Conservation (phyloP, 1,140 invertebrate genomes). For the Papilio aristodemus region DNA sequence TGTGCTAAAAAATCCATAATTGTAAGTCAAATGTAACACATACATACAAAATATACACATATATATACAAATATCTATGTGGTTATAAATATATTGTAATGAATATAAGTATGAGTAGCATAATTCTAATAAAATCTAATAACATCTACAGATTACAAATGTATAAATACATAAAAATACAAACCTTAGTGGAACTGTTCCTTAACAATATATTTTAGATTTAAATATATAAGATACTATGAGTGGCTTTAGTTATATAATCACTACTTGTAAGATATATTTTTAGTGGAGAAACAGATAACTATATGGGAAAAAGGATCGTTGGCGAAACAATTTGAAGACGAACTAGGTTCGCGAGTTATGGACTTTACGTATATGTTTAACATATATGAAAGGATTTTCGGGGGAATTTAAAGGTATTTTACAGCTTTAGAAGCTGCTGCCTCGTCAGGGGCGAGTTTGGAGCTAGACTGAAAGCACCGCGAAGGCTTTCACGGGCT, state of each 20-base stretch:
- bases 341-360: conserved; percentile 37
- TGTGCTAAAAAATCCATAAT: conserved; percentile 28
- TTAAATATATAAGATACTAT: conserved; percentile 6
- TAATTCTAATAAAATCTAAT: conserved; percentile 23
- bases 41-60: conserved; percentile 1
- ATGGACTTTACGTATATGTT: conserved; percentile 52
- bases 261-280: conserved; percentile 75
- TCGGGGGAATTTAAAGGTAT: conserved; percentile 21
- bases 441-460: conserved; percentile 34
- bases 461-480: conserved; percentile 47
- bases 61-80: no score
- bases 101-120: conserved; percentile 9
- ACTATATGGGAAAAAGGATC: conserved; percentile 63
- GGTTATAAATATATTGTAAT: background rate
- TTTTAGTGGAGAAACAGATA: conserved; percentile 74
- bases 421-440: conserved; percentile 23
- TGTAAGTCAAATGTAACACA: background rate
- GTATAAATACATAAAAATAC: conserved; percentile 32
- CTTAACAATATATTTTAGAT: conserved; percentile 1
- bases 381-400: conserved; percentile 66
- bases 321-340: conserved; percentile 48
- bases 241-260: conserved; percentile 20
- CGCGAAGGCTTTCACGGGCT: conserved; percentile 42
- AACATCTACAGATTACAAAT: conserved; percentile 24
- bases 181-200: conserved; percentile 23